phyloP scores from a whole-genome alignment of 2,797 vertebrate genomes.

The Scolopax bukidnonensis region DNA sequence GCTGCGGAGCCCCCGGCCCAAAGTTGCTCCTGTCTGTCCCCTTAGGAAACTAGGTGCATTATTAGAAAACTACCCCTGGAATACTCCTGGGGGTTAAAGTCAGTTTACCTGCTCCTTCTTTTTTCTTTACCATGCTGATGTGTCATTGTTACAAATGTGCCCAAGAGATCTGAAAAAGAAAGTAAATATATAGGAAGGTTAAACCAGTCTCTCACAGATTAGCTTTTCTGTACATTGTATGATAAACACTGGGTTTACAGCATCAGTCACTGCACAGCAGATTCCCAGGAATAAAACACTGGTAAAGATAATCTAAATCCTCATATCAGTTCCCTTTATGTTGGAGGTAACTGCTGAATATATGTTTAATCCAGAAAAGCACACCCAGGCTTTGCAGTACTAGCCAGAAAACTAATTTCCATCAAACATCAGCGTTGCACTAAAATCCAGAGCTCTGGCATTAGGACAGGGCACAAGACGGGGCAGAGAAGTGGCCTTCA shows the following conservation, averaged over 20 bases:
- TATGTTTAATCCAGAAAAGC: neutral
- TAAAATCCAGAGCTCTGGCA: neutral
- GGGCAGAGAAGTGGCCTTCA: accelerated
- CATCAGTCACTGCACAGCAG: neutral
- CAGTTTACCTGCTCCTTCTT: neutral
- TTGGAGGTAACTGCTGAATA: neutral
- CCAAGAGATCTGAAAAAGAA: neutral
- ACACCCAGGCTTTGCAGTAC: neutral
- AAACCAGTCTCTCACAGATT: neutral
- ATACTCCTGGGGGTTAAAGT: neutral
- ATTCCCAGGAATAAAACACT: neutral
- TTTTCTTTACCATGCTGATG: neutral
- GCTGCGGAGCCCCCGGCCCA: neutral
- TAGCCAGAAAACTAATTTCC: neutral
- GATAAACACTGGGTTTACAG: neutral
- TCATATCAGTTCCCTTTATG: neutral
- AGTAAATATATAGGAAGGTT: too few species aligned
- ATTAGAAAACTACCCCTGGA: neutral
- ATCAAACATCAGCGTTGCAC: neutral
- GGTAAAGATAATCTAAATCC: neutral
- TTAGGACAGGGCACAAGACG: accelerated
- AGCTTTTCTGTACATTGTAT: neutral
- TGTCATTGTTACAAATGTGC: neutral
- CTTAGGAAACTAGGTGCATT: accelerated
- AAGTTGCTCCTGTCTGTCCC: accelerated